These are phyloP conservation scores for Arenaria interpres DNA, from an alignment of 2,113 vertebrate species.

Conservation along the genomic window DNA sequence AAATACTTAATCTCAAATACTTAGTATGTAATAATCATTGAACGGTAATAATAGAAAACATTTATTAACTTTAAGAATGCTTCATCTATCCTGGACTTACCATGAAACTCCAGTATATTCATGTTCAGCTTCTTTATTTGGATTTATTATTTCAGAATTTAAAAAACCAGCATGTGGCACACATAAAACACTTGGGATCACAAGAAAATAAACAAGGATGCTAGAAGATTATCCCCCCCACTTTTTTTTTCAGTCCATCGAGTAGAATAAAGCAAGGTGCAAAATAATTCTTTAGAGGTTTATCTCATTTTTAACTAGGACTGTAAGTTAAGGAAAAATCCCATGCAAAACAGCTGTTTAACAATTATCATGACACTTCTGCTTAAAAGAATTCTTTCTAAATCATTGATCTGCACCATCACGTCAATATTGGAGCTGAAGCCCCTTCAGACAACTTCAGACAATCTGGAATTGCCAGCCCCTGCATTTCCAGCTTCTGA, in stretches of 20 bases:
- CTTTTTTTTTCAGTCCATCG: neutral
- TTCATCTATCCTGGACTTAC: neutral
- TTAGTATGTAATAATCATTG: neutral
- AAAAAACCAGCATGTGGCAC: neutral
- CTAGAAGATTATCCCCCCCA: neutral
- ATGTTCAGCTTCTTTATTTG: neutral
- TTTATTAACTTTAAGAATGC: neutral
- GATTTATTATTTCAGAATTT: neutral
- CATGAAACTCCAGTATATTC: neutral
- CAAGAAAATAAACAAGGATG: neutral
- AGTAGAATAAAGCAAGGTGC: neutral
- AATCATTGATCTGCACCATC: neutral
- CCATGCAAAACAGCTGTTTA: neutral
- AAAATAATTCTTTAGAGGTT: neutral
- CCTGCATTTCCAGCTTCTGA: neutral
- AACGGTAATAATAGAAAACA: neutral
- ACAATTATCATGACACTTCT: neutral
- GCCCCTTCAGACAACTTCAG: neutral
- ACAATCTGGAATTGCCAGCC: neutral
- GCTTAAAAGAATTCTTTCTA: neutral
- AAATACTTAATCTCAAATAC: neutral
- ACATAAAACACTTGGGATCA: neutral
- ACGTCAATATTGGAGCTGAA: neutral
- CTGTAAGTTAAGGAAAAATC: neutral
- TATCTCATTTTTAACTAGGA: neutral